These are phyloP conservation scores for Frankliniella fusca DNA, from an alignment of 2,888 invertebrate species.

Conservation along the genomic window DNA sequence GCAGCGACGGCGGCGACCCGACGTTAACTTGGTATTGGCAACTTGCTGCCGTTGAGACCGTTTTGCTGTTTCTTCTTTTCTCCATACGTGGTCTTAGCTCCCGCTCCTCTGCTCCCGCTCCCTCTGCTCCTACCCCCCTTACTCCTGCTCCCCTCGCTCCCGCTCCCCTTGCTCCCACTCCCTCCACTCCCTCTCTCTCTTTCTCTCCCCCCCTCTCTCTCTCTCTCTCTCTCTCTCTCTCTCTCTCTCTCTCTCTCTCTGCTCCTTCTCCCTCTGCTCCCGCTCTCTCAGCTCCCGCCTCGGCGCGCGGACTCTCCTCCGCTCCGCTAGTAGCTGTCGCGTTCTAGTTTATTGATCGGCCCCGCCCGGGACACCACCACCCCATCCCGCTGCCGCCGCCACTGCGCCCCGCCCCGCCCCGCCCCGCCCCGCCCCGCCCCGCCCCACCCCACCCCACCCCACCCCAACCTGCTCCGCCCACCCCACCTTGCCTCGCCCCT, in stretches of 20 bases:
- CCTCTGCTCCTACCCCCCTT: not conserved
- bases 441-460: too few relatives aligned
- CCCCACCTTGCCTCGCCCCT: too few relatives aligned
- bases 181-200: too few relatives aligned
- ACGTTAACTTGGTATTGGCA: too few relatives aligned
- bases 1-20: too few relatives aligned
- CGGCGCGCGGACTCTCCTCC: not conserved
- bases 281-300: not conserved
- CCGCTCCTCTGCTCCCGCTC: not conserved
- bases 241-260: too few relatives aligned
- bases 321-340: constrained; percentile 11
- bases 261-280: not conserved
- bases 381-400: too few relatives aligned
- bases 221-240: too few relatives aligned
- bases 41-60: not conserved
- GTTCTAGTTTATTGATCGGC: constrained; percentile 24
- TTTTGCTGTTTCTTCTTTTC: not conserved
- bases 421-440: not conserved
- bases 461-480: too few relatives aligned
- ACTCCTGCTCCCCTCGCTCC: too few relatives aligned
- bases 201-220: too few relatives aligned
- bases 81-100: not conserved
- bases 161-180: too few relatives aligned
- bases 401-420: not conserved
- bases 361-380: not conserved